Conservation (phyloP, 2,888 invertebrate genomes). For the Drosophila eohydei region DNA sequence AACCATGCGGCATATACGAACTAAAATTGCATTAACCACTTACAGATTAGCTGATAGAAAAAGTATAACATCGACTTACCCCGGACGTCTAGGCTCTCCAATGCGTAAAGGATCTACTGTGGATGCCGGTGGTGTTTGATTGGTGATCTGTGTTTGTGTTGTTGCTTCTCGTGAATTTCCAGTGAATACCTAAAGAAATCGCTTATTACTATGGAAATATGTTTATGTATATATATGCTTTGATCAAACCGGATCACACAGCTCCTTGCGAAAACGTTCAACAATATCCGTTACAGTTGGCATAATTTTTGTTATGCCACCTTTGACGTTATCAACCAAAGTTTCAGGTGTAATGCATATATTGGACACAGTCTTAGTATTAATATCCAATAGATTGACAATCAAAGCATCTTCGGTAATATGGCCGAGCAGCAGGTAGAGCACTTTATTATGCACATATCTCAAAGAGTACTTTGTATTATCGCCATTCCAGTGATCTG, state of each 20-base stretch:
- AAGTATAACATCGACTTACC: constrained; percentile 37
- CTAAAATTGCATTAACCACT: constrained; percentile 15
- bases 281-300: constrained; percentile 88
- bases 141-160: constrained; percentile 76
- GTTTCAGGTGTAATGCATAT: constrained; percentile 87
- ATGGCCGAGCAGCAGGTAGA: constrained; percentile 88
- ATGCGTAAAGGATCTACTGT: constrained; percentile 73
- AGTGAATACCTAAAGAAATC: constrained; percentile 72
- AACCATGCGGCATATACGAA: constrained; percentile 55
- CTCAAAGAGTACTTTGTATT: constrained; percentile 89
- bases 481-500: constrained; percentile 90
- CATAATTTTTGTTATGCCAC: constrained; percentile 88
- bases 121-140: constrained; percentile 18
- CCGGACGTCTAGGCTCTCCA: constrained; percentile 71
- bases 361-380: constrained; percentile 87
- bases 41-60: neutral
- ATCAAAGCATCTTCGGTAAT: constrained; percentile 88
- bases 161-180: constrained; percentile 80
- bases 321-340: constrained; percentile 86
- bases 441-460: constrained; percentile 88
- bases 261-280: constrained; percentile 87
- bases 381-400: constrained; percentile 87
- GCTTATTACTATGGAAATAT: neutral
- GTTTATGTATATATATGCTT: neutral
- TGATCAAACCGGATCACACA: constrained; percentile 87